Conservation (phyloP, 2,113 vertebrate species). For the Pionites leucogaster region DNA sequence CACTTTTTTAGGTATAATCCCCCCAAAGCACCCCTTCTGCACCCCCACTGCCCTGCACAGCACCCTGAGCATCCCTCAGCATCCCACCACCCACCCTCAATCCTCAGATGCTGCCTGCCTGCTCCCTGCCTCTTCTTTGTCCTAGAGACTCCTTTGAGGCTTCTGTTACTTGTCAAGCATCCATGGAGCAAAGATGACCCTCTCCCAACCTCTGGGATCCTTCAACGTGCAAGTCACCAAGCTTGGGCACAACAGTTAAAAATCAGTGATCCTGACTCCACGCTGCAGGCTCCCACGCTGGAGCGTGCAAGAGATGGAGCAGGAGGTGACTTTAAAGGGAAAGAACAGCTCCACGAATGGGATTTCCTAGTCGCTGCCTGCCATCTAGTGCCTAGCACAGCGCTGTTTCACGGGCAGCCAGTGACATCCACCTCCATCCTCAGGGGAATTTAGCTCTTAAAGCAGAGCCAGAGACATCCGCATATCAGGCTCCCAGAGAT, state of each 20-base stretch:
- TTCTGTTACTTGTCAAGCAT: background rate
- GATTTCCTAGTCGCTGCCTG: constrained; percentile 51
- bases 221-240: background rate
- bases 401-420: background rate
- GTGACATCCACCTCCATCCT: background rate
- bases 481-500: background rate
- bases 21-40: background rate
- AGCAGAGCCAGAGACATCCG: accelerated
- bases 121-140: background rate
- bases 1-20: background rate
- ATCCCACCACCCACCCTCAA: background rate
- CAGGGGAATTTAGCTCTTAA: background rate
- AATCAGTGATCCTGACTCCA: background rate
- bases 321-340: background rate
- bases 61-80: background rate
- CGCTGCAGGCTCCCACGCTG: background rate
- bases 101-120: background rate
- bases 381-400: constrained; percentile 44
- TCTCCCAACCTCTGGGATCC: background rate
- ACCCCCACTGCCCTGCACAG: background rate
- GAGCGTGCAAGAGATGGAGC: accelerated
- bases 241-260: background rate
- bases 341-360: background rate
- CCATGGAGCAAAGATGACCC: background rate
- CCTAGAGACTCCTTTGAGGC: background rate